Base-by-base conservation (phyloP, 2,113 vertebrate species). In the Platichthys stellatus region DNA sequence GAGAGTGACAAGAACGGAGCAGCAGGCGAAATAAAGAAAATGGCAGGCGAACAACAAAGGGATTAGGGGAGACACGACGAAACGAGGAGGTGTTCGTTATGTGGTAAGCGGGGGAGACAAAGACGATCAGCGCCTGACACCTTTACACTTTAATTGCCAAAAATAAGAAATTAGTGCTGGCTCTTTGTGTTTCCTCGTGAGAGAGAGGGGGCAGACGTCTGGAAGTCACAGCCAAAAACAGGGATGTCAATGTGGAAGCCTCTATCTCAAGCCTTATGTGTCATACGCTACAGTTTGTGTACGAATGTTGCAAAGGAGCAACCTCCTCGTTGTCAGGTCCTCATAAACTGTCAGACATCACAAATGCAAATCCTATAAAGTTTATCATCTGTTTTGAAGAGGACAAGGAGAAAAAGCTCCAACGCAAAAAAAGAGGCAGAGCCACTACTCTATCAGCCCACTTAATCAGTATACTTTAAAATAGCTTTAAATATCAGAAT, bases 141-240 rank as follows among this genome's bases (percentile, higher is more conserved):
- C 79, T 89, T 85, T 78, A 81, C 80, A 85, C 83, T 91, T 90
- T 92, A 92, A 93, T 93, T 89, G 85, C 76, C 78, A 86, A 89
- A 87, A 54, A 84, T 78, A 90, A 78, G 79, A 90, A 93, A 91
- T 94, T 92, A 93, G 88, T 71, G 75, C 80, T 76, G 86, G 64
- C 60, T 87, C 73, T 84, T 87, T 93, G 75, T 86, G 72, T 77
- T 84, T 72, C 65, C 72, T 85, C 53, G 31, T 28, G 73, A 86
- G 69, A 40, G 38, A 49, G 47, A 62, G 23, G 35, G 28, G 23
- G 14, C 40, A 74, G 69, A 63, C 60, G 76, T 72, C 53, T 43
- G 83, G 81, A 2, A 74, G 77, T 72, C 56, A 63, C 63, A 75
- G 47, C 56, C 23, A 60, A 31, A 86, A 82, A 71, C 51, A 58